phyloP scores from a whole-genome alignment of 2,113 vertebrate species.

The Nannobrachium achirus region DNA sequence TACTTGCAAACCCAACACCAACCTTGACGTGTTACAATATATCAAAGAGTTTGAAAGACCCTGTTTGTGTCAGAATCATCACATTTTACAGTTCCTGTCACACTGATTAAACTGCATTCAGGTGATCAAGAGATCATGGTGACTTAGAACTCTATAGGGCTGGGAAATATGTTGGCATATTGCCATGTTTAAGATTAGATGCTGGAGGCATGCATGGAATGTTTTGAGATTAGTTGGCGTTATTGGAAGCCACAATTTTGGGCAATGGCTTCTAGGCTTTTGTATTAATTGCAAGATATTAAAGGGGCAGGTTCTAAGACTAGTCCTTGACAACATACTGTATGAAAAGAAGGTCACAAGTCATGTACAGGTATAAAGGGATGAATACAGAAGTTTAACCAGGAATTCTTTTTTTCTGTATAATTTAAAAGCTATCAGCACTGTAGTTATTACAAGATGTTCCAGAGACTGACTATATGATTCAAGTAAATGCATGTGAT shows the following conservation, averaged over 20 bases:
- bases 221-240: not conserved
- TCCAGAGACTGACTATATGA: too few species aligned
- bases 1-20: too few species aligned
- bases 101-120: not conserved
- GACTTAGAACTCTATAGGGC: not conserved
- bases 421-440: constrained; percentile 45
- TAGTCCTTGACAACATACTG: constrained; percentile 24
- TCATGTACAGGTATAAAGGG: too few species aligned
- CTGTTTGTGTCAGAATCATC: not conserved
- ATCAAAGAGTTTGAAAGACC: not conserved
- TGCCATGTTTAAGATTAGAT: too few species aligned
- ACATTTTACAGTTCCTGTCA: not conserved
- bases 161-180: not conserved
- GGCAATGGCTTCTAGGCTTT: not conserved
- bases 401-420: not conserved
- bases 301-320: not conserved
- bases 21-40: not conserved
- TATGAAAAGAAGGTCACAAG: not conserved
- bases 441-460: constrained; percentile 14
- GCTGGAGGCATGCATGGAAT: too few species aligned
- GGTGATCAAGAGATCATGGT: constrained; percentile 7
- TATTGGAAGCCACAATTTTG: not conserved
- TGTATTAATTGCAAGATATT: not conserved
- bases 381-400: not conserved
- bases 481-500: too few species aligned